Evolutionary conservation across 1,140 invertebrate species (phyloP).

Genomic region (Macrosteles quadrilineatus): DNA sequence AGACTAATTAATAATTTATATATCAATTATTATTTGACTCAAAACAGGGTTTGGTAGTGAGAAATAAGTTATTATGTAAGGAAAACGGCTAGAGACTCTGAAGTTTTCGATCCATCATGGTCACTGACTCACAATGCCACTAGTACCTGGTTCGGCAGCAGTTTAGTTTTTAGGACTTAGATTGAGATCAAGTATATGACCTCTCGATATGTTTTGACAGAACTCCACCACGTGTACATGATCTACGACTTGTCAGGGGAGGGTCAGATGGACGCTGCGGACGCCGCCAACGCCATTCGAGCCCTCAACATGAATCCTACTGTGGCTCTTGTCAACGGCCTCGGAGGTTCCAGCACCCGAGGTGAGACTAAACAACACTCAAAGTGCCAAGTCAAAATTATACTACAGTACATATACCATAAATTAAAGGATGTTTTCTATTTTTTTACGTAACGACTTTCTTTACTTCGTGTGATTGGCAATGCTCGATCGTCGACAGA

Average conservation of each 20-base stretch:
- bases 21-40: no score
- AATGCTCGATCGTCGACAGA: neutral
- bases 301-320: conserved; percentile 94
- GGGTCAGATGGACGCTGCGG: conserved; percentile 78
- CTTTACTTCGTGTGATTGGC: no score
- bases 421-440: neutral
- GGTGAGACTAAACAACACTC: conserved; percentile 62
- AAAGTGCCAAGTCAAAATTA: neutral
- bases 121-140: no score
- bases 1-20: no score
- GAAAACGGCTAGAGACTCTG: no score
- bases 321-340: conserved; percentile 83
- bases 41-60: no score
- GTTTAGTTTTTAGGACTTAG: no score
- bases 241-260: conserved; percentile 86
- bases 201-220: no score
- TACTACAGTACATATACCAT: neutral
- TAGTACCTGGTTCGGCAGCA: no score
- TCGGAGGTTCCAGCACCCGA: conserved; percentile 94
- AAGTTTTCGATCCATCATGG: no score
- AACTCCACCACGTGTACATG: conserved; percentile 24
- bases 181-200: no score
- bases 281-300: conserved; percentile 87
- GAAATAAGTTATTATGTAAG: no score
- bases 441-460: neutral